Evolutionary conservation across 2,888 invertebrate genomes (phyloP).

Genomic region (Torymus auratus): DNA sequence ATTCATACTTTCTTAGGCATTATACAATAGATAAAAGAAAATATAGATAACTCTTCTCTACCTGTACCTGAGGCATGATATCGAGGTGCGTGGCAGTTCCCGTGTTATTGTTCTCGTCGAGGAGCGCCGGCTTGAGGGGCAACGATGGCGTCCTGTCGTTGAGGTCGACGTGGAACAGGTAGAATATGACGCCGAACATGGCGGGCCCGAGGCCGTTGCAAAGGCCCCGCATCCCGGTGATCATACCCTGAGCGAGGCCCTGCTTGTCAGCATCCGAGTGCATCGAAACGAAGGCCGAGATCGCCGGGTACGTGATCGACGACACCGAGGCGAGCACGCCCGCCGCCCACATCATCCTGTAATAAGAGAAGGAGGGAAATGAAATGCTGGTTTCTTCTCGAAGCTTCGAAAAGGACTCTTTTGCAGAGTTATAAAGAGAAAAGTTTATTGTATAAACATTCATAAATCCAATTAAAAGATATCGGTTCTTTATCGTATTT

Average conservation of each 20-base stretch:
- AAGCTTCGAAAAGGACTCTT: background rate
- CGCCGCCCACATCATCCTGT: constrained; percentile 99
- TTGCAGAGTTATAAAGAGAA: constrained; percentile 28
- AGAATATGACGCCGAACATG: constrained; percentile 98
- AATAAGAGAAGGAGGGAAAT: background rate
- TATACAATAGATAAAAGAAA: background rate
- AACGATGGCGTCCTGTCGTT: constrained; percentile 82
- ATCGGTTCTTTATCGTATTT: too few relatives aligned
- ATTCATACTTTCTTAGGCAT: too few relatives aligned
- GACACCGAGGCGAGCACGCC: constrained; percentile 97
- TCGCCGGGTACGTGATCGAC: constrained; percentile 98
- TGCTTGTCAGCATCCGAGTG: constrained; percentile 99
- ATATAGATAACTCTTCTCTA: background rate
- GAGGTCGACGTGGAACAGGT: constrained; percentile 98
- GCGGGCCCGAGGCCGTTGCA: constrained; percentile 99
- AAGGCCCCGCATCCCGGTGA: constrained; percentile 98
- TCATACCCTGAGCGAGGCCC: constrained; percentile 97
- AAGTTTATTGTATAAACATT: background rate
- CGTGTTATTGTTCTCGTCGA: constrained; percentile 75
- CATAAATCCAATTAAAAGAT: background rate
- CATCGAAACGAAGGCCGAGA: constrained; percentile 98
- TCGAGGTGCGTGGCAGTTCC: constrained; percentile 77
- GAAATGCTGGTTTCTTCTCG: too few relatives aligned
- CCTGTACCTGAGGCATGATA: constrained; percentile 77
- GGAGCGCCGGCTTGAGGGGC: constrained; percentile 74